Base-by-base conservation (phyloP, 1,140 invertebrate genomes). In the Pseudomyrmex gracilis region DNA sequence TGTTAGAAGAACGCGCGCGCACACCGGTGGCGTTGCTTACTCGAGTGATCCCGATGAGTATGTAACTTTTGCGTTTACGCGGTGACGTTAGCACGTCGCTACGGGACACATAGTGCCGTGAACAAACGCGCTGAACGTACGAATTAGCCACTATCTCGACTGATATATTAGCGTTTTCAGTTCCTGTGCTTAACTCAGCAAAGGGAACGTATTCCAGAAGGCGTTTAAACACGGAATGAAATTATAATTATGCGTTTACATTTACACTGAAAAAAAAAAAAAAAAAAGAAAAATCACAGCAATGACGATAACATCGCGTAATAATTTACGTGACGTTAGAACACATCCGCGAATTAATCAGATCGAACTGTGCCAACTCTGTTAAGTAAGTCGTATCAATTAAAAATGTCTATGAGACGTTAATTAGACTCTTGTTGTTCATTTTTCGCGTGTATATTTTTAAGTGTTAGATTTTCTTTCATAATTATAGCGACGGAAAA, bases 1-100 rank as follows among this genome's bases (percentile, higher is more conserved):
- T 60, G 70, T 74, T 51, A 49, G 67, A 74, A 87, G 53, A 60
- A 68, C 34, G 73, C 55, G 73, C 73, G 70, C 82, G 51, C 61
- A 60, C 34, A 34, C 85, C 85, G 45, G 60, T 63, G 53, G 43
- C 43, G 47, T 76, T 77, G 53, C 67, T 66, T 34, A 66, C 22
- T 57, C 60, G 17, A 83, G 22, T 34, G 73, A 73, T 74, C 60
- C 34, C 34, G 49, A 74, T 82, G 78, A 82, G 58, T 82, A 74
- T 74, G 70, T 82, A 82, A 82, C 58, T 74, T 82, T 3, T 47
- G 47, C n/a, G 17, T 74, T 15, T 55, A 24, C 22, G 15, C 17
- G 34, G 24, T 13, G 24, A 10, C 43, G 12, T 53, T 34, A 34
- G 34, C 34, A 34, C 34, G 34, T 34, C 4, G 34, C 34, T 34